These are phyloP conservation scores for Sinocyclocheilus maitianheensis DNA, from an alignment of 2,113 vertebrate genomes.

Conservation along the genomic window DNA sequence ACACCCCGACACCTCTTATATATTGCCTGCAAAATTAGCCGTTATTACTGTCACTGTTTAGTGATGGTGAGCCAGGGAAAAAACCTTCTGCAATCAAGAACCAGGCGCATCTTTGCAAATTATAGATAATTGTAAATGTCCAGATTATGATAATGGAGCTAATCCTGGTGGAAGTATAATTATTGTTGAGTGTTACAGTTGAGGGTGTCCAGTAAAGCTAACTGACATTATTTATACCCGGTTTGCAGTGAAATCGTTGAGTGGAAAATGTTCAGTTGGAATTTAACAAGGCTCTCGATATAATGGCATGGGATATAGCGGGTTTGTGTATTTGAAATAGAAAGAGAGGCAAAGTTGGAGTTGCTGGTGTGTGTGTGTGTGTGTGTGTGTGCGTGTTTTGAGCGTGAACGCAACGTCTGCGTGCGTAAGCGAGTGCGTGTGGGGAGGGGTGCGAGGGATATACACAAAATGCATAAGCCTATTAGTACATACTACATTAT, in stretches of 20 bases:
- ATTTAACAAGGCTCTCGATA: constrained; percentile 96
- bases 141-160: too few species aligned
- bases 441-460: background rate
- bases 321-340: constrained; percentile 42
- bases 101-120: too few species aligned
- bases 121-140: too few species aligned
- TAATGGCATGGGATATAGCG: constrained; percentile 83
- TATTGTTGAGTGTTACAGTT: constrained; percentile 99
- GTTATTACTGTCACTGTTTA: constrained; percentile 99
- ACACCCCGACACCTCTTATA: constrained; percentile 88
- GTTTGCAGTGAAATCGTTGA: constrained; percentile 93
- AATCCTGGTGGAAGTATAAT: constrained; percentile 84
- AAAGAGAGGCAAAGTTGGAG: background rate
- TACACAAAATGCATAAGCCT: background rate
- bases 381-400: background rate
- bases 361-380: background rate
- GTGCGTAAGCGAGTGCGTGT: background rate
- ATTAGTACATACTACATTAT: background rate
- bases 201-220: constrained; percentile 99
- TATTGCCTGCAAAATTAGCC: constrained; percentile 99
- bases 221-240: constrained; percentile 99
- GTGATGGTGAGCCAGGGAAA: constrained; percentile 92
- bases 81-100: too few species aligned
- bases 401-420: background rate
- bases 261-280: constrained; percentile 97